Evolutionary conservation across 2,113 vertebrate genomes (phyloP).

Genomic region (Chiloscyllium plagiosum): DNA sequence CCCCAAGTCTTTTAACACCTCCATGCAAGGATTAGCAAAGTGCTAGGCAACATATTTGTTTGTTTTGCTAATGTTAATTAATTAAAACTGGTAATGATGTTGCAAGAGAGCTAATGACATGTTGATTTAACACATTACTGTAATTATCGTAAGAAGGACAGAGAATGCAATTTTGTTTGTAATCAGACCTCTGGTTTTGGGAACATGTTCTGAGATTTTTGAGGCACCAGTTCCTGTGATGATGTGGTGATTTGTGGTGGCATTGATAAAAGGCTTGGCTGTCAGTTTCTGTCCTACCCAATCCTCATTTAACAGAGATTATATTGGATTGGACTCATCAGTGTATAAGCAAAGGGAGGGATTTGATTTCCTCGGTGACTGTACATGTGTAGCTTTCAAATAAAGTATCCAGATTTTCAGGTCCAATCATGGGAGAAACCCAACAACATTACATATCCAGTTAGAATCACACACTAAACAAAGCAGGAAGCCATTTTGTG

Average conservation of each 20-base stretch:
- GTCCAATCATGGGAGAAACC: not conserved
- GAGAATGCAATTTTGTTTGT: not conserved
- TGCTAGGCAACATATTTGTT: conserved; percentile 2
- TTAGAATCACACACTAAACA: not conserved
- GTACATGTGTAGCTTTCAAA: not conserved
- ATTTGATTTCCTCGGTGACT: not conserved
- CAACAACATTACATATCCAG: not conserved
- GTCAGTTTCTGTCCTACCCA: not conserved
- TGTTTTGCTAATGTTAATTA: not conserved
- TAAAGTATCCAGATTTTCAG: not conserved
- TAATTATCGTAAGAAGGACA: not conserved
- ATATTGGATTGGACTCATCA: not conserved
- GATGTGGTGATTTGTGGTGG: not conserved
- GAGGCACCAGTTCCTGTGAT: not conserved
- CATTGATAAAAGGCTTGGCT: not conserved
- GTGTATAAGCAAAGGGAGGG: not conserved
- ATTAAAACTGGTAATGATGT: conserved; percentile 27
- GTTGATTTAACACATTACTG: conserved; percentile 5
- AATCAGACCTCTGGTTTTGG: not conserved
- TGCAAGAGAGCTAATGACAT: not conserved
- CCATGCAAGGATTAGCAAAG: not conserved
- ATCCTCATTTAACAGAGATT: not conserved
- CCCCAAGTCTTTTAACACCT: not conserved
- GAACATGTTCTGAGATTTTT: not conserved
- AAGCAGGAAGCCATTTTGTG: not conserved